A percentile compares a stretch with the other conserved stretches of the same genome.
Evolutionary conservation across 2,797 vertebrate genomes (phyloP).

Genomic region (Hapalemur alaotrensis): DNA sequence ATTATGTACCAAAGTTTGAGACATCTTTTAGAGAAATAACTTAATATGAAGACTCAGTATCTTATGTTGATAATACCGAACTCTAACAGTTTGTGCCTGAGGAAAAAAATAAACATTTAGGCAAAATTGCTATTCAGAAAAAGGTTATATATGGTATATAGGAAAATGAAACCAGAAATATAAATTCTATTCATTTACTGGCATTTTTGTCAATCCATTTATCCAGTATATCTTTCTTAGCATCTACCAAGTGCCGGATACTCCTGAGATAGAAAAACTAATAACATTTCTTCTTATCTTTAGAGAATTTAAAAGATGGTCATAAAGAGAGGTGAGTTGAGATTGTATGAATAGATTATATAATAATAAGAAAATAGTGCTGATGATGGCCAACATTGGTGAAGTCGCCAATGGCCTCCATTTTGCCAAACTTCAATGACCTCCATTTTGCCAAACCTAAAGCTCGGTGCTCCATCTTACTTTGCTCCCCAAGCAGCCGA

Average conservation of each 20-base stretch:
- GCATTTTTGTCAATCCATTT: neutral
- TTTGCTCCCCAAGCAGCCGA: neutral
- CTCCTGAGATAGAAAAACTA: neutral
- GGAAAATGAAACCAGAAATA: neutral
- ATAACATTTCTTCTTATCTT: neutral
- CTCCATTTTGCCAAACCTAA: neutral
- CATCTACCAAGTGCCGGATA: neutral
- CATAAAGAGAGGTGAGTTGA: neutral
- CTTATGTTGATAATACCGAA: neutral
- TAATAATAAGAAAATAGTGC: neutral
- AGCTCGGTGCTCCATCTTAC: neutral
- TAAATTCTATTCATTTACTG: neutral
- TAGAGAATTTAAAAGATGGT: neutral
- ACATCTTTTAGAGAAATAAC: neutral
- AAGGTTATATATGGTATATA: neutral
- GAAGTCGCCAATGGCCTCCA: neutral
- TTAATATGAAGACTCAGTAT: neutral
- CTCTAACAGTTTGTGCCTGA: neutral
- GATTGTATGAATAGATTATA: neutral
- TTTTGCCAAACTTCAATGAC: neutral
- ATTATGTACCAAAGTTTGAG: no score
- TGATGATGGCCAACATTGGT: neutral
- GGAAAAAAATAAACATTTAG: neutral
- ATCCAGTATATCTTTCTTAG: neutral
- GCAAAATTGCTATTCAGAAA: conserved; percentile 2